phyloP scores from a whole-genome alignment of 2,888 invertebrate genomes.

The Flexamia atlantica region DNA sequence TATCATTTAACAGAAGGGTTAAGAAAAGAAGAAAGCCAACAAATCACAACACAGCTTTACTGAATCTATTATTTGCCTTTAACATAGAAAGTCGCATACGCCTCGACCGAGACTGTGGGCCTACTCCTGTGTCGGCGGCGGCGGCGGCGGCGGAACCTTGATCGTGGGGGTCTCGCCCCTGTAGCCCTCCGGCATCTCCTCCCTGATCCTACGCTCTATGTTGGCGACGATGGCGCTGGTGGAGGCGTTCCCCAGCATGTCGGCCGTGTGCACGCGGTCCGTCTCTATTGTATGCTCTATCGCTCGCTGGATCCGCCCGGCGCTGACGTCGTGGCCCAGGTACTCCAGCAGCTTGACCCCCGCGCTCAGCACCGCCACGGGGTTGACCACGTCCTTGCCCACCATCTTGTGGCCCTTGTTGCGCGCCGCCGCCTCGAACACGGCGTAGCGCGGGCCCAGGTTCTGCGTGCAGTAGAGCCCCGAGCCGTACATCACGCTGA shows the following conservation, averaged over 20 bases:
- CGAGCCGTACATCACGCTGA: conserved; percentile 4
- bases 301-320: neutral
- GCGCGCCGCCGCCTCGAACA: conserved; percentile 51
- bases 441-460: conserved; percentile 32
- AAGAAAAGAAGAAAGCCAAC: no score
- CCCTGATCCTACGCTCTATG: conserved; percentile 19
- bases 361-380: conserved; percentile 8
- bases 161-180: neutral
- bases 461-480: conserved; percentile 27
- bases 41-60: no score
- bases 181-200: conserved; percentile 41
- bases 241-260: conserved; percentile 30
- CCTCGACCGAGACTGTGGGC: no score
- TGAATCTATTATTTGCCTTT: no score
- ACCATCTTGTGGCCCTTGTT: conserved; percentile 31
- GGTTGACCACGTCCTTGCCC: conserved; percentile 48
- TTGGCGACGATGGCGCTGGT: conserved; percentile 14
- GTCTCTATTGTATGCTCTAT: conserved; percentile 17
- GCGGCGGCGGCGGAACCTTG: neutral
- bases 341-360: conserved; percentile 37
- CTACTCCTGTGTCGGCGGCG: no score
- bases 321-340: conserved; percentile 7
- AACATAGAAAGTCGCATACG: no score
- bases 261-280: conserved; percentile 30
- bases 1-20: no score